Evolutionary conservation across 2,113 vertebrate genomes (phyloP).

Genomic region (Oncorhynchus clarkii): DNA sequence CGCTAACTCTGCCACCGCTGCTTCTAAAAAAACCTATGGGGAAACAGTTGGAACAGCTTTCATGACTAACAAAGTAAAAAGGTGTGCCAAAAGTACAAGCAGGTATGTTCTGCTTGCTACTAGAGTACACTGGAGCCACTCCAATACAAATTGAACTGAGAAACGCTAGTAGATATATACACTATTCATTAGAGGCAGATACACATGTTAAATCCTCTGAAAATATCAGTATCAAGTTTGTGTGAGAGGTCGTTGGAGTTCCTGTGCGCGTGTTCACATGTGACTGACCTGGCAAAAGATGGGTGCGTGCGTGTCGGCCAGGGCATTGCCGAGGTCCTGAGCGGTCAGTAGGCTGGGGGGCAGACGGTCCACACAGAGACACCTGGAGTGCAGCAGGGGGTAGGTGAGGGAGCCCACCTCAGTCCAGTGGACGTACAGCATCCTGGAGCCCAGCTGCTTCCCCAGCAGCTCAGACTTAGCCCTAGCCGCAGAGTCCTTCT

Average conservation of each 20-base stretch:
- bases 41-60: neutral
- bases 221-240: neutral
- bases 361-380: constrained; percentile 85
- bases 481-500: constrained; percentile 89
- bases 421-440: constrained; percentile 93
- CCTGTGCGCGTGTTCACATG: neutral
- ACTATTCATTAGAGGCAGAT: neutral
- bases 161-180: neutral
- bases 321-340: constrained; percentile 72
- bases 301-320: constrained; percentile 71
- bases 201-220: neutral
- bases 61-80: neutral
- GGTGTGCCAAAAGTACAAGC: neutral
- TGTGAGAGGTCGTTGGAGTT: neutral
- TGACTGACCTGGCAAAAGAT: constrained; percentile 86
- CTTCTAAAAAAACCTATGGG: neutral
- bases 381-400: constrained; percentile 82
- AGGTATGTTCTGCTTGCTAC: neutral
- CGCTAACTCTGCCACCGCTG: too few relatives aligned
- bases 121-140: neutral
- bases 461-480: constrained; percentile 90
- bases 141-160: neutral
- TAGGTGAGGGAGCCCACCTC: constrained; percentile 84
- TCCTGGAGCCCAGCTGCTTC: constrained; percentile 85
- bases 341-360: constrained; percentile 75